phyloP scores from a whole-genome alignment of 2,113 vertebrate species.

The Ammodytes dubius region DNA sequence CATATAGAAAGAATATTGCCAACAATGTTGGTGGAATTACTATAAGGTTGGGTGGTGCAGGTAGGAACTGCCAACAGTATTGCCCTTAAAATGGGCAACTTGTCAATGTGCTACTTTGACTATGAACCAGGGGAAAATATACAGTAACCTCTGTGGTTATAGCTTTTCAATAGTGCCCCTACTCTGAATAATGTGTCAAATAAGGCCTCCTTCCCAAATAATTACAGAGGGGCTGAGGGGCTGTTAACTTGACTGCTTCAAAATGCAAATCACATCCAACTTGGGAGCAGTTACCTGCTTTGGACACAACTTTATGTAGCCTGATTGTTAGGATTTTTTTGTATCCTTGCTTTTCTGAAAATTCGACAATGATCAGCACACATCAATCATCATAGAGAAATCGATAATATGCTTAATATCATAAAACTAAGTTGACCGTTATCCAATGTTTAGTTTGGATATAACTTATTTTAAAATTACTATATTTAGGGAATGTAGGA shows the following conservation, averaged over 20 bases:
- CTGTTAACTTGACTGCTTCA: slow-evolving; percentile 46
- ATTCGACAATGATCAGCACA: neutral
- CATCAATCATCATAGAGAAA: neutral
- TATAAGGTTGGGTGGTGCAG: neutral
- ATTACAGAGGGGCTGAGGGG: slow-evolving; percentile 52
- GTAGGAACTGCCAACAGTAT: slow-evolving; percentile 22
- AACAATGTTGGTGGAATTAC: neutral
- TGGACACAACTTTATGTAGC: slow-evolving; percentile 15
- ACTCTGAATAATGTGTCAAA: slow-evolving; percentile 44
- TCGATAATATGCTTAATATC: neutral
- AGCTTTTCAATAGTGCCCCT: slow-evolving; percentile 30
- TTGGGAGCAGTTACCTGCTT: slow-evolving; percentile 30
- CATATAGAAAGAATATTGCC: neutral
- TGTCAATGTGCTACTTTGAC: slow-evolving; percentile 39
- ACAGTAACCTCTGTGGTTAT: slow-evolving; percentile 46
- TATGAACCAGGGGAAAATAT: slow-evolving; percentile 28
- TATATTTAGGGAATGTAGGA: neutral
- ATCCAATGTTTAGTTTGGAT: neutral
- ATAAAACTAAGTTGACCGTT: neutral
- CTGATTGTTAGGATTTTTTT: slow-evolving; percentile 31
- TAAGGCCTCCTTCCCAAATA: slow-evolving; percentile 42
- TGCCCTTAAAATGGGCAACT: slow-evolving; percentile 30
- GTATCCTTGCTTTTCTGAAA: slow-evolving; percentile 1
- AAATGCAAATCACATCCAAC: slow-evolving; percentile 60
- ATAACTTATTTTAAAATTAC: neutral